Evolutionary conservation across 2,888 invertebrate species (phyloP).

Genomic region (Tortrix viridana): DNA sequence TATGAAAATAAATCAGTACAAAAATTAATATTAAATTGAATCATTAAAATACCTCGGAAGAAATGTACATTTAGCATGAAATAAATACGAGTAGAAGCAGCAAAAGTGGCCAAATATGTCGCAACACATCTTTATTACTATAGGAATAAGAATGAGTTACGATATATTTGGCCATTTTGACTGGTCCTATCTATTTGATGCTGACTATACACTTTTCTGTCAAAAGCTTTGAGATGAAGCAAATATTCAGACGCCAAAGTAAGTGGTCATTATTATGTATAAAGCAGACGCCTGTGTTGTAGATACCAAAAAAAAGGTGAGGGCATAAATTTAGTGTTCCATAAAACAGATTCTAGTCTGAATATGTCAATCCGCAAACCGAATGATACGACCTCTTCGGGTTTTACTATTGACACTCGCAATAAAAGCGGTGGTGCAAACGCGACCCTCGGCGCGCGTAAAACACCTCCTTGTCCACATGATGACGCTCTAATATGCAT

Average conservation of each 20-base stretch:
- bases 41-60: neutral
- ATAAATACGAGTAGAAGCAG: no score
- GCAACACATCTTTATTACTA: no score
- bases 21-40: neutral
- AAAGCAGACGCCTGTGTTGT: conserved; percentile 14
- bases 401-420: conserved; percentile 75
- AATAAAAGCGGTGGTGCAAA: conserved; percentile 72
- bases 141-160: no score
- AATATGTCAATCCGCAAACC: conserved; percentile 49
- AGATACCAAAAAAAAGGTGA: conserved; percentile 24
- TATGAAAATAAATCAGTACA: neutral
- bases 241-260: conserved; percentile 33
- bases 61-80: no score
- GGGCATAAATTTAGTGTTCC: conserved; percentile 29
- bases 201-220: conserved; percentile 24
- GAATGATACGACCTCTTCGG: conserved; percentile 58
- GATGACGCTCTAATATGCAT: conserved; percentile 82
- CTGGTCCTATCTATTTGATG: no score
- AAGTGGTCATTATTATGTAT: conserved; percentile 36
- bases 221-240: conserved; percentile 29
- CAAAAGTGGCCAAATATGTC: no score
- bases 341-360: conserved; percentile 41
- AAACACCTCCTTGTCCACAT: conserved; percentile 71
- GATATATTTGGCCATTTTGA: no score
- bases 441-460: conserved; percentile 68